Base-by-base conservation (phyloP, 2,113 vertebrate species). In the Tursiops truncatus region DNA sequence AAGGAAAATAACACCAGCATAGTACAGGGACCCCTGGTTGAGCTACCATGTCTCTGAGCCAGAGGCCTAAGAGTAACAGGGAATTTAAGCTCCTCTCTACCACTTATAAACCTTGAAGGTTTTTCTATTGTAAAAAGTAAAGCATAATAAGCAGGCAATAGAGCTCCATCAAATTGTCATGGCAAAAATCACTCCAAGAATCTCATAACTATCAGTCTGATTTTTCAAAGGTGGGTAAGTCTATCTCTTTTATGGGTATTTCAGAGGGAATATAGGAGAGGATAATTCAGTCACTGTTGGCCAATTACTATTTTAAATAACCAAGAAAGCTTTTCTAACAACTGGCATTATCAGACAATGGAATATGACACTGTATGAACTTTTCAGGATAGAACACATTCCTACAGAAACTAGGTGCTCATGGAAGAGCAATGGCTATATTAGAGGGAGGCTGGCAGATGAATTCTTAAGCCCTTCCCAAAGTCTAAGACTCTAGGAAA, bases 271-370 rank as follows among this genome's bases (percentile, higher is more conserved):
- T 76, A 89, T 11, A 67, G 10, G 21, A 79, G 2, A 60, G 25
- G 56, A 70, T 47, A 91, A 38, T 83, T 74, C n/a, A 82, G 58
- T 62, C 70, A 73, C 63, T 85, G 20, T 23, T 95, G 47, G 44
- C 33, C 20, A 74, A 60, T 62, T 67, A 85, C n/a, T 31, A 94
- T 53, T 89, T 84, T 84, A 91, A 95, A 63, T 71, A 96, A 44
- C 56, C 26, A 70, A 93, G 18, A 86, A 56, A 80, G 36, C 38
- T 53, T 68, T 83, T 93, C 50, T 33, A 94, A 80, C 10, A 68
- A 68, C 5, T 65, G 2, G 60, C 17, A 41, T 89, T 33, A 62
- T 38, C 25, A 70, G n/a, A 93, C n/a, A 87, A 44, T 0, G 26
- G n/a, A 63, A 85, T 15, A 36, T 47, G 60, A 81, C 25, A 76